phyloP scores from a whole-genome alignment of 2,888 invertebrate species.

The Mesopsocus fuscifrons region DNA sequence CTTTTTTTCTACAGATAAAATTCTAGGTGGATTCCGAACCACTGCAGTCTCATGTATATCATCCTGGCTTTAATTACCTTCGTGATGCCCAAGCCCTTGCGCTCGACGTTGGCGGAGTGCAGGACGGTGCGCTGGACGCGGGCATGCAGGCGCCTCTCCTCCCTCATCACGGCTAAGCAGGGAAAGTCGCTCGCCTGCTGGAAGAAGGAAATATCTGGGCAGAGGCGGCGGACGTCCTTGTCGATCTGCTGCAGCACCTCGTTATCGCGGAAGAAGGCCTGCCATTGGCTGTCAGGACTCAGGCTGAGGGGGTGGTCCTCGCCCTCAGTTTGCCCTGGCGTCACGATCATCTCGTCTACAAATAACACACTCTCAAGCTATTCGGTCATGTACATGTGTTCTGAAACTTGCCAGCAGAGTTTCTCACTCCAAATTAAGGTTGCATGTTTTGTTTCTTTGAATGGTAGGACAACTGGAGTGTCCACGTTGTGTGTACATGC shows the following conservation, averaged over 20 bases:
- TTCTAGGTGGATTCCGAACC: too few species aligned
- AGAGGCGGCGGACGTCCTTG: slow-evolving; percentile 81
- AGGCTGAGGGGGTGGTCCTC: slow-evolving; percentile 83
- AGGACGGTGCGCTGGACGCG: slow-evolving; percentile 74
- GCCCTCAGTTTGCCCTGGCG: slow-evolving; percentile 37
- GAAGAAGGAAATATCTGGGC: slow-evolving; percentile 95
- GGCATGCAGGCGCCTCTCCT: slow-evolving; percentile 66
- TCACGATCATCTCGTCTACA: slow-evolving; percentile 70
- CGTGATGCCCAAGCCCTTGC: slow-evolving; percentile 71
- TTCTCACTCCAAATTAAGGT: too few species aligned
- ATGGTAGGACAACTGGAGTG: too few species aligned
- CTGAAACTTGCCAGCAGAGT: too few species aligned
- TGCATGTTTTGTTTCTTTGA: too few species aligned
- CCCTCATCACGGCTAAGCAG: slow-evolving; percentile 56
- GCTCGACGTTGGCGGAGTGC: slow-evolving; percentile 71
- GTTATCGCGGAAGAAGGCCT: slow-evolving; percentile 90
- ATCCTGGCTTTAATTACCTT: too few species aligned
- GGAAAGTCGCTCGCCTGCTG: slow-evolving; percentile 88
- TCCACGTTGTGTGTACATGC: too few species aligned
- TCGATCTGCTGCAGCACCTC: slow-evolving; percentile 95
- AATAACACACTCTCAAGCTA: too few species aligned
- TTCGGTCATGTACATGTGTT: background rate
- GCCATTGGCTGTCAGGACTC: slow-evolving; percentile 93
- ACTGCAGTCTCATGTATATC: too few species aligned
- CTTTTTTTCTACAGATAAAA: too few species aligned